These are phyloP conservation scores for Hystrix cristata DNA, from an alignment of 2,113 vertebrate species.

Conservation along the genomic window DNA sequence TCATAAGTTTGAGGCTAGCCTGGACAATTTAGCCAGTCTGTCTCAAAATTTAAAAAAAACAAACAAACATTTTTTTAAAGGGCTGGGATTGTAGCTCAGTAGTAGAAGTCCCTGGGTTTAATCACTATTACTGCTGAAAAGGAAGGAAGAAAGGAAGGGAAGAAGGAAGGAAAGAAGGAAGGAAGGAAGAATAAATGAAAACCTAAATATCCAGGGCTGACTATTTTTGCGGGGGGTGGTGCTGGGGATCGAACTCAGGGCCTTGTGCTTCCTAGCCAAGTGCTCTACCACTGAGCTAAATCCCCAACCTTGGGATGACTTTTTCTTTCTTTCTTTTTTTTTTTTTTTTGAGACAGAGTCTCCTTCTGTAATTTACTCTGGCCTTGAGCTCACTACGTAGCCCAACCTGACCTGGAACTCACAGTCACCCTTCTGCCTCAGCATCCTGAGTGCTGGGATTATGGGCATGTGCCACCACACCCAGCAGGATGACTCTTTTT, in stretches of 20 bases:
- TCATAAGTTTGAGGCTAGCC: not conserved
- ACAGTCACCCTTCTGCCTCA: too few relatives aligned
- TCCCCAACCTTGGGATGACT: too few relatives aligned
- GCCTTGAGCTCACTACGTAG: too few relatives aligned
- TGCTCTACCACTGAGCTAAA: too few relatives aligned
- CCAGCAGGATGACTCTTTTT: not conserved
- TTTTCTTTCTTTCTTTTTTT: too few relatives aligned
- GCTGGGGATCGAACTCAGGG: too few relatives aligned
- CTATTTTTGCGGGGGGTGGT: not conserved
- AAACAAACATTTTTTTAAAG: not conserved
- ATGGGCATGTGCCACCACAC: too few relatives aligned
- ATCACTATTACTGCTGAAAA: not conserved
- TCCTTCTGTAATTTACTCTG: too few relatives aligned
- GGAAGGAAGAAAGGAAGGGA: not conserved
- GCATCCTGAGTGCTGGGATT: too few relatives aligned
- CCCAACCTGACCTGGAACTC: too few relatives aligned
- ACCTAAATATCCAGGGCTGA: not conserved
- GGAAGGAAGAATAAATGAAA: not conserved
- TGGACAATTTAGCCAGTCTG: not conserved
- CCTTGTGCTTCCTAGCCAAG: too few relatives aligned
- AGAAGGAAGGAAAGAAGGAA: not conserved
- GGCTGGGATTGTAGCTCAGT: not conserved
- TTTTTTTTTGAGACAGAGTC: too few relatives aligned
- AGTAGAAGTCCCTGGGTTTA: not conserved
- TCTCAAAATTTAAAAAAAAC: not conserved